These are phyloP conservation scores for Macrosoma leucophasiata DNA, from an alignment of 2,888 invertebrate species.

Conservation along the genomic window DNA sequence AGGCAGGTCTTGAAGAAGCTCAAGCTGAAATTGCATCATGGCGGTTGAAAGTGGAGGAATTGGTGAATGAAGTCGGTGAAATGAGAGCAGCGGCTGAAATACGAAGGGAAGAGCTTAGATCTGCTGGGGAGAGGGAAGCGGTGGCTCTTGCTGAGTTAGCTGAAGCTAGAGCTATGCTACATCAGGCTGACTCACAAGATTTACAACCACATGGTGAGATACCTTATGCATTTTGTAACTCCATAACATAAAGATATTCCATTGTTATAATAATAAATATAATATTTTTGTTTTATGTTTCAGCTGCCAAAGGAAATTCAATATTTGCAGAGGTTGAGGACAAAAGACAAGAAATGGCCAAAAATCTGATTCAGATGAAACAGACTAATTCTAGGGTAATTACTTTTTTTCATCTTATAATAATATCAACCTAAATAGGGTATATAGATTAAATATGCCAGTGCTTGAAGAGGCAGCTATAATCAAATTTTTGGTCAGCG, in stretches of 20 bases:
- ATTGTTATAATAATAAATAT: neutral
- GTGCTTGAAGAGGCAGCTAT: no score
- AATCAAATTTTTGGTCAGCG: no score
- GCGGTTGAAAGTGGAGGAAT: constrained; percentile 52
- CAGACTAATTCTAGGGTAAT: constrained; percentile 71
- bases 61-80: constrained; percentile 48
- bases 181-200: constrained; percentile 52
- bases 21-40: constrained; percentile 45
- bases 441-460: no score
- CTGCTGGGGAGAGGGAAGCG: constrained; percentile 53
- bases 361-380: constrained; percentile 74
- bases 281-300: constrained; percentile 18
- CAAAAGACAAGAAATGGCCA: constrained; percentile 78
- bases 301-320: constrained; percentile 79
- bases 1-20: constrained; percentile 47
- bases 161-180: constrained; percentile 54
- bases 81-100: constrained; percentile 51
- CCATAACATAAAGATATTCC: no score
- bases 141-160: constrained; percentile 53
- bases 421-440: no score
- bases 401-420: constrained; percentile 5
- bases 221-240: neutral
- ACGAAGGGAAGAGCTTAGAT: constrained; percentile 49
- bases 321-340: constrained; percentile 80
- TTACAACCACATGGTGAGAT: constrained; percentile 54